phyloP scores from a whole-genome alignment of 2,888 invertebrate genomes.

The Osedax fenrisi region DNA sequence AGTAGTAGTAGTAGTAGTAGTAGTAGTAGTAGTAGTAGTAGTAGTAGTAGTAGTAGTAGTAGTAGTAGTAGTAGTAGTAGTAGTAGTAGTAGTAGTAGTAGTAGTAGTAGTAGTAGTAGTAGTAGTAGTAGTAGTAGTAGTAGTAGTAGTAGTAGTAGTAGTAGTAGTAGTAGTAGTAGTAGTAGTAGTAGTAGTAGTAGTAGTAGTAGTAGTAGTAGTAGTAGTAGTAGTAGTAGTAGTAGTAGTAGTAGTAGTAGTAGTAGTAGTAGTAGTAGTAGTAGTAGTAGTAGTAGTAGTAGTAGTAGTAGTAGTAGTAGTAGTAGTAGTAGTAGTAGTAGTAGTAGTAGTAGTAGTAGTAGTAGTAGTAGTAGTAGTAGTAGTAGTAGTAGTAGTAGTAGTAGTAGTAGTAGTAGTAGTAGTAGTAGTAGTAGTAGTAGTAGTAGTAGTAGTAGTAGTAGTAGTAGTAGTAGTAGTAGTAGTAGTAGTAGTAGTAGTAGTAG shows the following conservation, averaged over 20 bases:
- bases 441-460: neutral
- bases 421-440: slow-evolving; percentile 7
- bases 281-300: slow-evolving; percentile 32
- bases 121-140: slow-evolving; percentile 10
- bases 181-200: slow-evolving; percentile 6
- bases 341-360: slow-evolving; percentile 26
- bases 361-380: slow-evolving; percentile 30
- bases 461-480: slow-evolving; percentile 22
- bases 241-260: slow-evolving; percentile 30
- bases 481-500: neutral
- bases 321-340: slow-evolving; percentile 30
- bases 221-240: slow-evolving; percentile 23
- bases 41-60: neutral
- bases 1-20: neutral
- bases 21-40: neutral
- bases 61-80: slow-evolving; percentile 10
- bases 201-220: slow-evolving; percentile 6
- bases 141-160: slow-evolving; percentile 4
- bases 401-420: slow-evolving; percentile 17
- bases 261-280: slow-evolving; percentile 31
- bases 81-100: slow-evolving; percentile 10
- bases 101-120: slow-evolving; percentile 10
- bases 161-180: slow-evolving; percentile 10
- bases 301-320: slow-evolving; percentile 30
- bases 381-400: slow-evolving; percentile 28